phyloP scores from a whole-genome alignment of 2,888 invertebrate genomes.

The Drosophila anceps region DNA sequence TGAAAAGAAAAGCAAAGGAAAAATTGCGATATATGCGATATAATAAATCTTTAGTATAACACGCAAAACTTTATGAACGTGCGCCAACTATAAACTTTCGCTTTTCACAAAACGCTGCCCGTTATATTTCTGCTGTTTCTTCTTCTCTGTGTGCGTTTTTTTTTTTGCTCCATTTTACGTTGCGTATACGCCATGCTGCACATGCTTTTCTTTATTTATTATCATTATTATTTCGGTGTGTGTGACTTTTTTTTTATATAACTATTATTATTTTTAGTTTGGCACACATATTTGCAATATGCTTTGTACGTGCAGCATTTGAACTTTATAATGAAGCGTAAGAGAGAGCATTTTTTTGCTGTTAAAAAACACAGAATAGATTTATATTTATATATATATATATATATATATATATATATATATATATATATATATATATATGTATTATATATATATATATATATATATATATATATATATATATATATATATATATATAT shows the following conservation, averaged over 20 bases:
- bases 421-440: background rate
- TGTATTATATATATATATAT: no score
- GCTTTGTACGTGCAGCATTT: slow-evolving; percentile 9
- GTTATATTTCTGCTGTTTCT: slow-evolving; percentile 6
- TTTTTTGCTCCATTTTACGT: slow-evolving; percentile 30
- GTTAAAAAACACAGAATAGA: background rate
- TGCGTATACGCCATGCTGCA: slow-evolving; percentile 70
- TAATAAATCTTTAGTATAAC: slow-evolving; percentile 78
- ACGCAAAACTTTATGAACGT: slow-evolving; percentile 78
- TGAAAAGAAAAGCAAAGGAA: slow-evolving; percentile 22
- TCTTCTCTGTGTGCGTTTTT: background rate
- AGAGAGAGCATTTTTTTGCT: background rate
- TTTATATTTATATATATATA: background rate
- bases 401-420: background rate
- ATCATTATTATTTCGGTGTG: slow-evolving; percentile 8
- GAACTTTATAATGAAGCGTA: slow-evolving; percentile 21
- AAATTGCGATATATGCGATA: slow-evolving; percentile 70
- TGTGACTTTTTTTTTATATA: slow-evolving; percentile 42
- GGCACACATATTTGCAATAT: slow-evolving; percentile 21
- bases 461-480: background rate
- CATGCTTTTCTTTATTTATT: slow-evolving; percentile 36
- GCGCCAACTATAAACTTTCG: slow-evolving; percentile 77
- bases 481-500: background rate
- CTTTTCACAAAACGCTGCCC: slow-evolving; percentile 60
- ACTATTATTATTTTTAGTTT: slow-evolving; percentile 45